A percentile compares a stretch with the other conserved stretches of the same genome.
These are phyloP conservation scores for Trididemnum nubilum DNA, from an alignment of 23 tunicate genomes.

Conservation along the genomic window DNA sequence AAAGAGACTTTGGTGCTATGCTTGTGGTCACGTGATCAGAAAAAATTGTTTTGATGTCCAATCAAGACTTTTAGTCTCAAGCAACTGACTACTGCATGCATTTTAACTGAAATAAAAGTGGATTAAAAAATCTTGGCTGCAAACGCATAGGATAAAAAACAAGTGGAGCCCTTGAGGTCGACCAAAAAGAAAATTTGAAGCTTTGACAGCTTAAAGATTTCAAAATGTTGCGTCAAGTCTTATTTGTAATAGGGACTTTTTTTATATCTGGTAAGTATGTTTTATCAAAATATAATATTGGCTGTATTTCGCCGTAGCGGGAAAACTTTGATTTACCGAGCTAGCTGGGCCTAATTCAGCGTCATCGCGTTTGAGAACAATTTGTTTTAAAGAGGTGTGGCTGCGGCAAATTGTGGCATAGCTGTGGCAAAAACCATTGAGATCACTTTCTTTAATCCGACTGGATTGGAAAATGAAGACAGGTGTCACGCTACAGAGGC, in stretches of 20 bases:
- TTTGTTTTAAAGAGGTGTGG: too few species aligned
- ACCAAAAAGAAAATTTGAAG: background rate
- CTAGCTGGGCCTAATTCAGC: too few species aligned
- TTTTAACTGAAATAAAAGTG: background rate
- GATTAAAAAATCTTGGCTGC: background rate
- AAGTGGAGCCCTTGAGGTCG: too few species aligned
- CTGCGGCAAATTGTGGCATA: background rate
- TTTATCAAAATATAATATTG: too few species aligned
- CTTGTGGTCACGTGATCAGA: slow-evolving; percentile 7
- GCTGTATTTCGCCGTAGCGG: background rate
- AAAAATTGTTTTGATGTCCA: too few species aligned
- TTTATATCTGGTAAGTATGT: background rate
- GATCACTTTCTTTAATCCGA: too few species aligned
- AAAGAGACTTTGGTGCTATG: slow-evolving; percentile 10
- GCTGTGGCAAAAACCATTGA: too few species aligned
- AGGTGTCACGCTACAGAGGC: too few species aligned
- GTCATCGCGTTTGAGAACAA: background rate
- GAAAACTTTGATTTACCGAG: too few species aligned
- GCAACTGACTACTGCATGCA: too few species aligned
- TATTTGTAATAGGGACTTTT: background rate
- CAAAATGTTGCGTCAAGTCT: background rate
- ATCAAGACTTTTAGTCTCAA: too few species aligned
- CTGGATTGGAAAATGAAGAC: too few species aligned
- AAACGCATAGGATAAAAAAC: background rate
- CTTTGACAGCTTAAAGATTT: background rate